phyloP scores from a whole-genome alignment of 2,113 vertebrate genomes.

The Panthera leo region DNA sequence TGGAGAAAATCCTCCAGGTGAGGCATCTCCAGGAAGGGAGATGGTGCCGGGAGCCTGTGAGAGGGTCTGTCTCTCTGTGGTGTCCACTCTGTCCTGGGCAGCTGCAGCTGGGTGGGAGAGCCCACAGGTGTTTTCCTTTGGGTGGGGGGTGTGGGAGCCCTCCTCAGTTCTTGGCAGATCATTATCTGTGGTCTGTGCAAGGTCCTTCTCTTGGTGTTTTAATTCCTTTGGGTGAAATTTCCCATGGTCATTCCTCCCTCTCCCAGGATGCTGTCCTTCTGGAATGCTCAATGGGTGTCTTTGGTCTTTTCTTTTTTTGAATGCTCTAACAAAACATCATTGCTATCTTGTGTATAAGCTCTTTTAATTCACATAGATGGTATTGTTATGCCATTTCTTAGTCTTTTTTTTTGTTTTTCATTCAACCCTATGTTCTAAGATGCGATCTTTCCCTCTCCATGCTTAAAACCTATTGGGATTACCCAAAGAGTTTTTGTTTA shows the following conservation, averaged over 20 bases:
- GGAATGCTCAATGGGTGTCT: accelerated
- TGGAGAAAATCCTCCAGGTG: background rate
- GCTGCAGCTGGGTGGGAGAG: background rate
- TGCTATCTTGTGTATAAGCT: background rate
- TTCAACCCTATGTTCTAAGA: background rate
- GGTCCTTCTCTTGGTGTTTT: background rate
- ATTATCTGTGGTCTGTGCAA: accelerated
- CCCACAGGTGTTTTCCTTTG: background rate
- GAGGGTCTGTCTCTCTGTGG: background rate
- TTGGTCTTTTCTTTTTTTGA: background rate
- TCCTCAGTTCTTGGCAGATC: accelerated
- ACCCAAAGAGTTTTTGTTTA: slow-evolving; percentile 59
- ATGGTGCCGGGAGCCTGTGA: background rate
- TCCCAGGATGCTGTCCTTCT: accelerated
- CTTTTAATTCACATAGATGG: background rate
- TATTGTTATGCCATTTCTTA: background rate
- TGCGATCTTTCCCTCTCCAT: background rate
- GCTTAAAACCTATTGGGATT: background rate
- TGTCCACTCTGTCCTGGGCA: background rate
- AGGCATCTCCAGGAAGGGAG: background rate
- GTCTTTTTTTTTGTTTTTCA: background rate
- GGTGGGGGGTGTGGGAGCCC: accelerated
- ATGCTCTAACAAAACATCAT: background rate
- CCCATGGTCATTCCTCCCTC: background rate
- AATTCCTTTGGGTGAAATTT: background rate